Evolutionary conservation across 2,888 invertebrate genomes (phyloP), one percentile per base, ranked within the genome.

Genomic region (Perizoma flavofasciatum): DNA sequence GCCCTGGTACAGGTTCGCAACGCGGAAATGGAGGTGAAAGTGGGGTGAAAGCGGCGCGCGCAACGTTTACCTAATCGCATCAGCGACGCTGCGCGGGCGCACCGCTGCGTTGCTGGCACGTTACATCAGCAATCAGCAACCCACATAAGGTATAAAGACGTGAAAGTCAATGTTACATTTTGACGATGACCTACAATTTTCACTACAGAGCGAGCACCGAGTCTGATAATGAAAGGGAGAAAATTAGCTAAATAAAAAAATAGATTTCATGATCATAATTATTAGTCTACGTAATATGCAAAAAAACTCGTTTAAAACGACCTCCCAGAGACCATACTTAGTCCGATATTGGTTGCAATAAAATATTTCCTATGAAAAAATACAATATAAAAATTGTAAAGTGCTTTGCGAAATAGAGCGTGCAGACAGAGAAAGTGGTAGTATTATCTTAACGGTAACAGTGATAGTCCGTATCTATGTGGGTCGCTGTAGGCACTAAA

Each of bases 121-220:
- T 83, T 81, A 82, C 85, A 80, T 82, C 86, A 86, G 82, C 77
- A 74, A 80, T 82, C 86, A 86, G 82, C 77, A 74, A 76, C 76
- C 77, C 75, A 77, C 77, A 72, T 73, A 22, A 22, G n/a, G 22
- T 22, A 2, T 75, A 75, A 79, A 76, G 79, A 84, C 86, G 89
- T 86, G 90, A 91, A 90, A 91, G 91, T 90, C 91, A 91, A 91
- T 91, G 90, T 89, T 90, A 90, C 81, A 86, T 83, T 81, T 78
- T 79, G 83, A 56, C 58, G 55, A 82, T 79, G 82, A 74, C 73
- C 69, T 52, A 47, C 40, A 41, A 47, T 44, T 44, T 52, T 37
- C 1, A 22, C 1, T 22, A 22, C 22, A 22, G 22, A 22, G 22
- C 22, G 22, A 22, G 22, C 22, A 22, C 22, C 3, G 22, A 22